Evolutionary conservation across 2,888 invertebrate genomes (phyloP), one percentile per base, ranked within the genome.

Genomic region (Stegophylla sp.): DNA sequence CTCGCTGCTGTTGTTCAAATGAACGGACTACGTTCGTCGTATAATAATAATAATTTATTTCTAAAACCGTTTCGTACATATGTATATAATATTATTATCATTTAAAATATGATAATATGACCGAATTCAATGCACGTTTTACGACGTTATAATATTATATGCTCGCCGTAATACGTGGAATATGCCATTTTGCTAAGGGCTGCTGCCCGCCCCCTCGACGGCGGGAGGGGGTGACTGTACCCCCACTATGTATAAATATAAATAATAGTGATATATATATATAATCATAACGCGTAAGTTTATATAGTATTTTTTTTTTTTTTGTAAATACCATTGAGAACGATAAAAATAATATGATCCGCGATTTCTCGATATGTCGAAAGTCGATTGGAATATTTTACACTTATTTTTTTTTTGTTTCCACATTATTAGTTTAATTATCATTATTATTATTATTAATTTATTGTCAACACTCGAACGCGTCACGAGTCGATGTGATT

Each of bases 1-100:
- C 34, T 69, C 67, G 23, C 45, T 77, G 67, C 12, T 77, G 56
- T 23, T 79, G 23, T 69, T 79, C 59, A 79, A 79, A 69, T 67
- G 61, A 77, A 59, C 66, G 9, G 3, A 2, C 13, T n/a, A 64
- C 45, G n/a, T n/a, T 7, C 67, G 56, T 59, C 15, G 43, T n/a
- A n/a, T n/a, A n/a, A 59, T 13, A 17, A 17, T 10, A 9, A 63
- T 76, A 66, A 76, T 76, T 76, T 76, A 76, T 76, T 76, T 15
- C 51, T 53, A 23, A 63, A n/a, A 48, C 48, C 9, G 20, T 74
- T 74, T 61, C 20, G 20, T 56, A 17, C 20, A 53, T 53, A 59
- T 26, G 13, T 1, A 7, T 59, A 13, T 59, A 5, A 59, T 59
- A 13, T 26, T 26, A 59, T 4, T 20, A 17, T 20, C 53, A 1